Conservation (phyloP, 2,797 vertebrate genomes). For the Lycodopsis pacificus region DNA sequence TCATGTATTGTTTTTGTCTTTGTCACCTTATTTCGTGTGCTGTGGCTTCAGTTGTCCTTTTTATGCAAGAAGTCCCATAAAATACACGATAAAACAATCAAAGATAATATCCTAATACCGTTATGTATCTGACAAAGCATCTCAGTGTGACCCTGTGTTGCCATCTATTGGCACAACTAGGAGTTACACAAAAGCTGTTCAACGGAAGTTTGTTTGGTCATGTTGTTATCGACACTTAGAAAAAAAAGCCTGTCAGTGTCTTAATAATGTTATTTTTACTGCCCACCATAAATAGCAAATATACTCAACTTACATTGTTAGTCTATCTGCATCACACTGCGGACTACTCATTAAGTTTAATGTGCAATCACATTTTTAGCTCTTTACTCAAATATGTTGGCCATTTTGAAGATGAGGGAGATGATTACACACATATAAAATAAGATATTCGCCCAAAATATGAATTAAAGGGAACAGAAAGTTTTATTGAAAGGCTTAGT, state of each 20-base stretch:
- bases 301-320: not conserved
- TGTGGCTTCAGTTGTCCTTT: not conserved
- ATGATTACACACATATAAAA: not conserved
- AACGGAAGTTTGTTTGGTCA: not conserved
- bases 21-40: not conserved
- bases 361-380: not conserved
- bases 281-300: not conserved
- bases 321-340: not conserved
- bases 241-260: not conserved
- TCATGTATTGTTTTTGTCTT: not conserved
- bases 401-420: not conserved
- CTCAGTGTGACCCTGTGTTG: conserved; percentile 6
- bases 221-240: not conserved
- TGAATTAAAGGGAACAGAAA: not conserved
- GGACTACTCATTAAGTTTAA: not conserved
- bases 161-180: conserved; percentile 41
- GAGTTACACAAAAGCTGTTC: not conserved
- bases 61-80: not conserved
- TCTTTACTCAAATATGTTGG: not conserved
- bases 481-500: not conserved
- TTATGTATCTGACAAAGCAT: not conserved
- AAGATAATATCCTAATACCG: not conserved
- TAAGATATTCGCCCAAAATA: not conserved
- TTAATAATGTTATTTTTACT: not conserved
- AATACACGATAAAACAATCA: not conserved